phyloP scores from a whole-genome alignment of 2,888 invertebrate species.

The Muscina levida region DNA sequence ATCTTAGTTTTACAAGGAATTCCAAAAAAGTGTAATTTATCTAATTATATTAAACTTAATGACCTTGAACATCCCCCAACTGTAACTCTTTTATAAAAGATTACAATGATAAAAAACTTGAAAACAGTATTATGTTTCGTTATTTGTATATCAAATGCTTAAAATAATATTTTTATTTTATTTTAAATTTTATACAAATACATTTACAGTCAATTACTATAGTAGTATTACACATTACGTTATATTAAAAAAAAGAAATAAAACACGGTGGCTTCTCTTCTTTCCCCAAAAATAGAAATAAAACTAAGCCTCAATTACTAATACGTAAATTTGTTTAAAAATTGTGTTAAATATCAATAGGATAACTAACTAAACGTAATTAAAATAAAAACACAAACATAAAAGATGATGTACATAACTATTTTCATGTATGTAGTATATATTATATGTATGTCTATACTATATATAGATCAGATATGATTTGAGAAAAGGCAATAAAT shows the following conservation, averaged over 20 bases:
- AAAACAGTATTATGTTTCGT: too few relatives aligned
- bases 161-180: not conserved
- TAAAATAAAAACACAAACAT: not conserved
- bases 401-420: not conserved
- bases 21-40: too few relatives aligned
- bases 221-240: not conserved
- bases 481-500: slow-evolving; percentile 49
- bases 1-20: too few relatives aligned
- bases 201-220: not conserved
- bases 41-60: too few relatives aligned
- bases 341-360: slow-evolving; percentile 19
- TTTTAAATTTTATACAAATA: slow-evolving; percentile 30
- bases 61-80: too few relatives aligned
- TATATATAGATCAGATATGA: slow-evolving; percentile 22
- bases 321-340: slow-evolving; percentile 41
- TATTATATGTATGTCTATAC: too few relatives aligned
- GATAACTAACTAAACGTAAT: slow-evolving; percentile 13
- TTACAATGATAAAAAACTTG: too few relatives aligned
- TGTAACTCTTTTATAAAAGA: too few relatives aligned
- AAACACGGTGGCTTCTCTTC: slow-evolving; percentile 26
- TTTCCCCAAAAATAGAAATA: slow-evolving; percentile 21
- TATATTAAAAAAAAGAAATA: not conserved
- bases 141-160: slow-evolving; percentile 16
- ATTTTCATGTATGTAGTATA: too few relatives aligned
- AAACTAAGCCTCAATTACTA: slow-evolving; percentile 56